Evolutionary conservation across 2,113 vertebrate species (phyloP), one percentile per base, ranked within the genome.

Genomic region (Aramus guarauna): DNA sequence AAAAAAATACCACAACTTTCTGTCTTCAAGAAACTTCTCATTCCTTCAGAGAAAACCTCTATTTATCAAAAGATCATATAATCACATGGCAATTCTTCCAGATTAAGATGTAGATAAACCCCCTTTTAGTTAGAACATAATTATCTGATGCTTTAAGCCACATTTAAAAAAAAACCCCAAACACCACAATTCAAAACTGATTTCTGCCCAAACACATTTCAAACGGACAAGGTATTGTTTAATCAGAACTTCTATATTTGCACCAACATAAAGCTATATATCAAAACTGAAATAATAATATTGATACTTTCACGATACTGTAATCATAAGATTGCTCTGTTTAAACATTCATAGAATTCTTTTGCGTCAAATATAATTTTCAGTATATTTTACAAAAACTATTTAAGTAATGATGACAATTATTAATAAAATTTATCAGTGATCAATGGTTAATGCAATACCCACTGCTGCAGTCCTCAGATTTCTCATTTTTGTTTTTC

Each of bases 261-360:
- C 43, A 79, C 15, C 29, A 47, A 52, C 43, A 63, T 6, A 86
- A 80, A 64, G 34, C 29, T 26, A 83, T 55, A 22, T 17, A 86
- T 73, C 88, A 94, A 95, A 94, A 80, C 12, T 20, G 63, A 92
- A 90, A 83, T 47, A 86, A 80, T 59, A 92, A 94, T 69, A 85
- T 11, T 85, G 67, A 76, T 93, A 45, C 29, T 79, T 81, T 79
- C 62, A 37, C 22, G 71, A 93, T 71, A 93, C 12, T 5, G 5
- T 41, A 88, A 82, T 48, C 29, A 80, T 21, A 60, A 74, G 11
- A 74, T 62, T 71, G 47, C 24, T 85, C 41, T 90, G 12, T 53
- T 88, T 73, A 83, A 84, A 73, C 23, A 80, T 83, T 92, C 45
- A 90, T n/a, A 59, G 55, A 90, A 45, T 58, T 77, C 21, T 43